Base-by-base conservation (phyloP, 1,140 invertebrate species). In the Archegozetes longisetosus region DNA sequence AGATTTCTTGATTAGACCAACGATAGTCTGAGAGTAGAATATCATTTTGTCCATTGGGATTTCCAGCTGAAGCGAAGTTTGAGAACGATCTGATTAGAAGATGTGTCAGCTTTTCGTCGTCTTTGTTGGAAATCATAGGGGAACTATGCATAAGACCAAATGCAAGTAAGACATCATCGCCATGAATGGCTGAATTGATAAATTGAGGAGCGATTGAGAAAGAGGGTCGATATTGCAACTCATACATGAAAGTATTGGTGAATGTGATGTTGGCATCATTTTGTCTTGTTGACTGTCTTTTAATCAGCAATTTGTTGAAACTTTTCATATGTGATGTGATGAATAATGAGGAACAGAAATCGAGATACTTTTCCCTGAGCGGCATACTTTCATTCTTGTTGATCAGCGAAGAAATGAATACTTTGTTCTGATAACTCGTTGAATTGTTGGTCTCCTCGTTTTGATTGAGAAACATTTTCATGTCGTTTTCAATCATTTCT, bases 151-250 rank as follows among this genome's bases (percentile, higher is more conserved):
- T 58, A 2, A 68, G 47, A 46, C 67, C 68, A 48, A 69, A 64
- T 6, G 59, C 27, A 23, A 65, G 64, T 0, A 66, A 25, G 2
- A 68, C 61, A 47, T 69, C 68, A 48, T 68, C 67, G 1, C 68
- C 67, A 22, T 68, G 67, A 28, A 56, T 62, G 13, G 65, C 65
- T 6, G 57, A 50, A 20, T 40, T 47, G 1, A 68, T 58, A 52
- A 66, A 68, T 4, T 55, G 14, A 1, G 67, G 68, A 2, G 63
- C 56, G 28, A 61, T 59, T 1, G 66, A 66, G 46, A 66, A 66
- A 1, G 55, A 55, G 0, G 68, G 66, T 12, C 62, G 27, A 48
- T 70, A 69, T 27, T 46, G 48, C 12, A 69, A 63, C n/a, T 69
- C 47, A 32, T 69, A 69, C 4, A 58, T 27, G 53, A 50, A 66